A percentile compares a stretch with the other conserved stretches of the same genome.
Evolutionary conservation across 2,113 vertebrate genomes (phyloP).

Genomic region (Anoplopoma fimbria): DNA sequence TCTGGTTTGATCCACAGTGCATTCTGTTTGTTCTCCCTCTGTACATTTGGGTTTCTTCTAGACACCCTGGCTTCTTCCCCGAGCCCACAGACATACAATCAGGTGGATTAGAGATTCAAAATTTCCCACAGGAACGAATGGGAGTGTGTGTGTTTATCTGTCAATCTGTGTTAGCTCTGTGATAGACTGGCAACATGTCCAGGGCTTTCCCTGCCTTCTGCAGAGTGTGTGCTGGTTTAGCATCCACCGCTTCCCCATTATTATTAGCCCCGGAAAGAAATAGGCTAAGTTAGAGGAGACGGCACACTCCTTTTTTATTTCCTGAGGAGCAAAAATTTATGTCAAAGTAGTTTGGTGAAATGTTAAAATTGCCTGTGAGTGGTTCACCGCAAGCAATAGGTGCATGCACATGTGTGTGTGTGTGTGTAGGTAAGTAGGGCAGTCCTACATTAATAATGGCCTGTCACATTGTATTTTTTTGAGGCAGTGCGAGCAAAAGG

Average conservation of each 20-base stretch:
- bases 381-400: slow-evolving; percentile 5
- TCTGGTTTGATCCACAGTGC: slow-evolving; percentile 25
- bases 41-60: slow-evolving; percentile 23
- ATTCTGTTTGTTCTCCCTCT: slow-evolving; percentile 28
- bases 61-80: slow-evolving; percentile 28
- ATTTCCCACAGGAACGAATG: slow-evolving; percentile 69
- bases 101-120: slow-evolving; percentile 68
- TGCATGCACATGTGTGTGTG: slow-evolving; percentile 8
- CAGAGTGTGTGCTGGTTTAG: slow-evolving; percentile 18
- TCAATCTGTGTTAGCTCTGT: slow-evolving; percentile 74
- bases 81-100: slow-evolving; percentile 59
- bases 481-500: slow-evolving; percentile 28
- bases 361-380: neutral
- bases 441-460: slow-evolving; percentile 73
- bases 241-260: slow-evolving; percentile 12
- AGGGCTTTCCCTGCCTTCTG: slow-evolving; percentile 70
- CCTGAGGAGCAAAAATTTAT: slow-evolving; percentile 19
- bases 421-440: slow-evolving; percentile 53
- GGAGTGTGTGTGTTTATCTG: slow-evolving; percentile 64
- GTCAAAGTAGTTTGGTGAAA: slow-evolving; percentile 21
- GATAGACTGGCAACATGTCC: slow-evolving; percentile 64
- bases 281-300: neutral
- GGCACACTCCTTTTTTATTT: neutral
- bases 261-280: slow-evolving; percentile 28
- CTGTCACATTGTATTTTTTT: slow-evolving; percentile 62